Percentiles rank a stretch among this genome's conserved stretches.
phyloP scores from a whole-genome alignment of 2,797 vertebrate genomes.

The Gambusia yucatana region DNA sequence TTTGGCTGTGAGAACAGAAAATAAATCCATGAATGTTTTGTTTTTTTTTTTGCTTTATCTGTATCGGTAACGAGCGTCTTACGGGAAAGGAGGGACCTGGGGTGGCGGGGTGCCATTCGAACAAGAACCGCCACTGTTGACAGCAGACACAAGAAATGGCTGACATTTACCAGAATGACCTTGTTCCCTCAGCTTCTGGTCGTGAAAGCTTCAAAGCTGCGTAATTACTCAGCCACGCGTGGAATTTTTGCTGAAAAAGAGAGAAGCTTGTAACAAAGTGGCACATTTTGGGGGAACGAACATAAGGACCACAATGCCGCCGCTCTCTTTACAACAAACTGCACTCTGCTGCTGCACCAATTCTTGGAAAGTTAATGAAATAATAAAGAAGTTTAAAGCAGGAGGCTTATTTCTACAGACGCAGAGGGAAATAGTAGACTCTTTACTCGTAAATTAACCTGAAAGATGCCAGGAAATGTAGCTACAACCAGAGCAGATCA shows the following conservation, averaged over 20 bases:
- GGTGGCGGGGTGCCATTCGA: neutral
- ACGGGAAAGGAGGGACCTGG: neutral
- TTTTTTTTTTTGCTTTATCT: neutral
- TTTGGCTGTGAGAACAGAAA: neutral
- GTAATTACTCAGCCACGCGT: conserved; percentile 1
- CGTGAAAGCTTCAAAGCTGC: neutral
- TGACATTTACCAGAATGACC: neutral
- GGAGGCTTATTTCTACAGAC: neutral
- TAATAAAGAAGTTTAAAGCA: conserved; percentile 4
- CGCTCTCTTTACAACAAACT: conserved; percentile 10
- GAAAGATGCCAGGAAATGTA: neutral
- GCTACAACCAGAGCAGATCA: neutral
- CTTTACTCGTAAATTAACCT: neutral
- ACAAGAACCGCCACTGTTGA: neutral
- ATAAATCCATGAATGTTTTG: neutral
- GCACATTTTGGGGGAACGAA: neutral
- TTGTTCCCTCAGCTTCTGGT: neutral
- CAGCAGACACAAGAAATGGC: neutral
- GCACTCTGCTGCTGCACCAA: neutral
- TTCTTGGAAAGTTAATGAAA: conserved; percentile 17
- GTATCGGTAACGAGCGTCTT: neutral
- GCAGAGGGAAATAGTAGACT: neutral
- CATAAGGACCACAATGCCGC: neutral
- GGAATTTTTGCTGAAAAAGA: neutral
- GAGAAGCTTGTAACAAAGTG: neutral